A percentile compares a stretch with the other conserved stretches of the same genome.
phyloP scores from a whole-genome alignment of 2,797 vertebrate genomes.

The Masticophis lateralis region DNA sequence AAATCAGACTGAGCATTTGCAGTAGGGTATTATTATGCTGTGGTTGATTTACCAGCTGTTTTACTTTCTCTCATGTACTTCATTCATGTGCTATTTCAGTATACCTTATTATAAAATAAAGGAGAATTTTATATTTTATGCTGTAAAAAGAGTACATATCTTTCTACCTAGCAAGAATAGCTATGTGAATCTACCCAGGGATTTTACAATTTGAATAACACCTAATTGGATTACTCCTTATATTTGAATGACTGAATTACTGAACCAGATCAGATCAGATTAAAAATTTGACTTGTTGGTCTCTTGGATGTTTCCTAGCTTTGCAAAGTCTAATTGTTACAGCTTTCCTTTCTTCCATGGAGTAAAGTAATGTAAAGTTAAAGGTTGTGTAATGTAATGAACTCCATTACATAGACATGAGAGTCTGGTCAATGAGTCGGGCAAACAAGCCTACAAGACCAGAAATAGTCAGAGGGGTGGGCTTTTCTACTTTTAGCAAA shows the following conservation, averaged over 20 bases:
- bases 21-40: slow-evolving; percentile 6
- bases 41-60: neutral
- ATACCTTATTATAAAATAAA: neutral
- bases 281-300: neutral
- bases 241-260: neutral
- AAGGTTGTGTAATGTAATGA: neutral
- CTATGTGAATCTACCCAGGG: neutral
- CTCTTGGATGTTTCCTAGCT: neutral
- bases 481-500: neutral
- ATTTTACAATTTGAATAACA: neutral
- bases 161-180: neutral
- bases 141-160: neutral
- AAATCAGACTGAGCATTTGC: neutral
- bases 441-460: neutral
- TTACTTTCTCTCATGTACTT: neutral
- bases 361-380: neutral
- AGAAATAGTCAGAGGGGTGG: neutral
- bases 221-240: neutral
- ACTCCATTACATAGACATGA: neutral
- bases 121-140: neutral
- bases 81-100: neutral
- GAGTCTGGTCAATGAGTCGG: neutral
- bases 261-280: neutral
- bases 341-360: neutral
- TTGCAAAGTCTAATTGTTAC: neutral